Base-by-base conservation (phyloP, 2,888 invertebrate species). In the Tricholauxania praeusta region DNA sequence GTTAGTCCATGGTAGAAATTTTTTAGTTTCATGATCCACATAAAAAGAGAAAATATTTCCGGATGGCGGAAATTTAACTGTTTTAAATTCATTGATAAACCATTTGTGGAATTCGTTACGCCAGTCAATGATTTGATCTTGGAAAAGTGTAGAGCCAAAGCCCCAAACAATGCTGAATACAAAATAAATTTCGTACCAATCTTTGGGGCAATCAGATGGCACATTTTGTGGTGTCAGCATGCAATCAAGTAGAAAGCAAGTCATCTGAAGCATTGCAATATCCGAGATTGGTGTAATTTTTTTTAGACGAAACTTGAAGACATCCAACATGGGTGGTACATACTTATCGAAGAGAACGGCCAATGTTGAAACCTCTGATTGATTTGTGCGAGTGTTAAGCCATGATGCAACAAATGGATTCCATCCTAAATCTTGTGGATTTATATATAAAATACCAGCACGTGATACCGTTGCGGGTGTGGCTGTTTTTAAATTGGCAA, bases 381-480 rank as follows among this genome's bases (percentile, higher is more conserved):
- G 90, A 74, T 91, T 91, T 49, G 90, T 89, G 64, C 95, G 90
- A 0, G 92, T 93, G 55, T 95, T 95, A 73, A 96, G 92, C 96
- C 96, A 96, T 47, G 96, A 96, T 17, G 94, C 92, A 10, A 97
- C 94, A 82, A 88, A 95, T 88, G 98, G 97, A 87, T 93, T 95
- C 97, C 97, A 98, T 4, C 97, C 97, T 69, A 98, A 90, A 88
- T 98, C 98, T 78, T 94, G 93, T 1, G 96, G 94, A 88, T 98
- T 98, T 76, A 98, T 95, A 84, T 96, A 98, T 15, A 98, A 89
- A 81, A 98, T 98, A 73, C 97, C 98, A 75, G 97, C 97, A 70
- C 97, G 89, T 0, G 97, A 97, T 0, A 98, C 97, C 0, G 98
- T 98, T 0, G 98, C 98, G 3, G 98, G 98, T 0, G 98, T 98